phyloP scores from a whole-genome alignment of 2,113 vertebrate genomes.

The Corythornis vintsioides region DNA sequence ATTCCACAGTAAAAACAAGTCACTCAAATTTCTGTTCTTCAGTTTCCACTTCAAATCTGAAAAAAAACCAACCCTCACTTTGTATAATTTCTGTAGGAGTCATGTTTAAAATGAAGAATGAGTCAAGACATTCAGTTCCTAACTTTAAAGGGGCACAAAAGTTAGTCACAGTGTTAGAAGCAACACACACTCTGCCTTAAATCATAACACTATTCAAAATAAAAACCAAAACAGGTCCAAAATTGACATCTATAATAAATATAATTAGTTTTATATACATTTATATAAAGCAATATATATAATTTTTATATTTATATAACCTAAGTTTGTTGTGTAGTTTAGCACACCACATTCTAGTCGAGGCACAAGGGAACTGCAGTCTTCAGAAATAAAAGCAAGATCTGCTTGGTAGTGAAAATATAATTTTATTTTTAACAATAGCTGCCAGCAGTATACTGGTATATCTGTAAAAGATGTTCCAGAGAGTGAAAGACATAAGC shows the following conservation, averaged over 20 bases:
- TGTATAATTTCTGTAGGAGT: not conserved
- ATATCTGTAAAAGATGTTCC: slow-evolving; percentile 73
- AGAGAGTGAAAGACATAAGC: slow-evolving; percentile 76
- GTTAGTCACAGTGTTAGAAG: not conserved
- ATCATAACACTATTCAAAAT: not conserved
- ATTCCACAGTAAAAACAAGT: not conserved
- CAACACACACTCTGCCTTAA: not conserved
- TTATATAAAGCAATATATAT: too few relatives aligned
- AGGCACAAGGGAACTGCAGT: fast-evolving
- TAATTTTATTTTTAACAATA: slow-evolving; percentile 85
- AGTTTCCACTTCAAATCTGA: not conserved
- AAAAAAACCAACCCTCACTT: not conserved
- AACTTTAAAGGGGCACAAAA: not conserved
- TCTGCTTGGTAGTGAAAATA: slow-evolving; percentile 83
- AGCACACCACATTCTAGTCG: not conserved
- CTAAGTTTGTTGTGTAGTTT: not conserved
- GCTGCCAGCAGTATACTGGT: slow-evolving; percentile 82
- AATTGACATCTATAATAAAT: not conserved
- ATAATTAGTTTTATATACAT: too few relatives aligned
- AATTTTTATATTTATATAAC: too few relatives aligned
- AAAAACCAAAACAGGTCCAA: not conserved
- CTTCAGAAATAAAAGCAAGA: slow-evolving; percentile 27
- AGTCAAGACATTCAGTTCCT: not conserved
- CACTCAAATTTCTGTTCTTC: not conserved
- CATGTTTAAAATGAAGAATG: too few relatives aligned